Base-by-base conservation (phyloP, 2,113 vertebrate species). In the Eubucco bourcierii region DNA sequence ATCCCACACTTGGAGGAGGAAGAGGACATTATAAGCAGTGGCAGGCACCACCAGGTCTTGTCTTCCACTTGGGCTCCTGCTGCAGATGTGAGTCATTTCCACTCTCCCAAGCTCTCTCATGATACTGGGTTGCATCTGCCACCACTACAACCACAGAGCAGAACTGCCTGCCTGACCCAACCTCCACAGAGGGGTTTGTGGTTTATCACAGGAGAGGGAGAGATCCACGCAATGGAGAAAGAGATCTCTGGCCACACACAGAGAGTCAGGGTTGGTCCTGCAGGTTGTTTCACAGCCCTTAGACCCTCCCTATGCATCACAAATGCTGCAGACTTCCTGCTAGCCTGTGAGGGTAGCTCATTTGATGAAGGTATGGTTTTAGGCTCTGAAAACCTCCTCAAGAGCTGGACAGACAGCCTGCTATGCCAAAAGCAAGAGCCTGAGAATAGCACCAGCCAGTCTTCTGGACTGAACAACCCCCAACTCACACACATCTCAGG, bases 21-120 rank as follows among this genome's bases (percentile, higher is more conserved):
- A 61, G 37, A 79, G 44, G 56, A 55, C 29, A 7, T 8, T 15
- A 77, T 44, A 29, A 95, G 46, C 84, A 19, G 3, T 12, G 39
- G 60, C 56, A 64, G 46, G 47, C 41, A 78, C 23, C 8, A 7
- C 28, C 37, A 83, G 68, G 28, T 23, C 68, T 83, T 77, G 47
- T 67, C 53, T 86, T 67, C 65, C 58, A 75, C 53, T 53, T 56
- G 59, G 72, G 58, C 58, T 94, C 80, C 65, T 90, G 79, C 85
- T 90, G 72, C 56, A 60, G 33, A 16, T 60, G 25, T 60, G 68
- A 90, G 66, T 71, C 55, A 79, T n/a, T 78, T 86, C n/a, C 41
- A 78, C 25, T 27, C 65, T 78, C 33, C 21, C 0, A 1, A 74
- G 60, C 50, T 79, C 79, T 71, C 80, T 61, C 7, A 1, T 2